These are phyloP conservation scores for Centropus unirufus DNA, from an alignment of 2,113 vertebrate species.

Conservation along the genomic window DNA sequence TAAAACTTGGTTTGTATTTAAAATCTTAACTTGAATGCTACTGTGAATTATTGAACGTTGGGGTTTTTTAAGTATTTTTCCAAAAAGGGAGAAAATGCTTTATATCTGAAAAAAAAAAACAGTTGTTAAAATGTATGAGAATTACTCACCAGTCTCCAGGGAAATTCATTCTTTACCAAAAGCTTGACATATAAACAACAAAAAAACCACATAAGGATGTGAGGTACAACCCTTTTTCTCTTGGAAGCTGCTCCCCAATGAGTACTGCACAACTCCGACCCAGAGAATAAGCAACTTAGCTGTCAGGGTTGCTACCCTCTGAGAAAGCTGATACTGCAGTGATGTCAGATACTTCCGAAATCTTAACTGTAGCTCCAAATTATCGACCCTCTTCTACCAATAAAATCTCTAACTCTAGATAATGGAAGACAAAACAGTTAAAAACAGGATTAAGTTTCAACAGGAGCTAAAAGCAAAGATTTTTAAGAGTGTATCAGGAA, in stretches of 20 bases:
- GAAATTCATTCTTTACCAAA: conserved; percentile 32
- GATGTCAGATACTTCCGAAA: conserved; percentile 81
- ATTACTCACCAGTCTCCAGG: conserved; percentile 71
- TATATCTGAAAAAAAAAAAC: background rate
- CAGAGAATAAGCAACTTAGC: conserved; percentile 59
- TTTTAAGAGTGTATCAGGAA: fast-evolving
- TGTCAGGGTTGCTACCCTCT: conserved; percentile 64
- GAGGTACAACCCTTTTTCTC: conserved; percentile 44
- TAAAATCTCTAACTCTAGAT: conserved; percentile 1
- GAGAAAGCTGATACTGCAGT: conserved; percentile 80
- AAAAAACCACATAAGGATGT: background rate
- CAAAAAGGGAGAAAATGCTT: background rate
- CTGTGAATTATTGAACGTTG: background rate
- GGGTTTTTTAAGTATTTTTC: background rate
- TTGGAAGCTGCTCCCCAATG: conserved; percentile 49
- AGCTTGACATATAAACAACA: background rate
- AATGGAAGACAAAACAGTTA: background rate
- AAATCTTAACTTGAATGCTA: background rate
- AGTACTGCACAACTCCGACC: conserved; percentile 53
- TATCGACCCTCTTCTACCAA: conserved; percentile 52
- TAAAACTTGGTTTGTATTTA: background rate
- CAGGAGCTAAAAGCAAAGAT: background rate
- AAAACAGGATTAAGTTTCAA: background rate
- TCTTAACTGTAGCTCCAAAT: conserved; percentile 55
- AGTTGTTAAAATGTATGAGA: conserved; percentile 18